Evolutionary conservation across 2,797 vertebrate genomes (phyloP), one percentile per base, ranked within the genome.

Genomic region (Buceros bicornis): DNA sequence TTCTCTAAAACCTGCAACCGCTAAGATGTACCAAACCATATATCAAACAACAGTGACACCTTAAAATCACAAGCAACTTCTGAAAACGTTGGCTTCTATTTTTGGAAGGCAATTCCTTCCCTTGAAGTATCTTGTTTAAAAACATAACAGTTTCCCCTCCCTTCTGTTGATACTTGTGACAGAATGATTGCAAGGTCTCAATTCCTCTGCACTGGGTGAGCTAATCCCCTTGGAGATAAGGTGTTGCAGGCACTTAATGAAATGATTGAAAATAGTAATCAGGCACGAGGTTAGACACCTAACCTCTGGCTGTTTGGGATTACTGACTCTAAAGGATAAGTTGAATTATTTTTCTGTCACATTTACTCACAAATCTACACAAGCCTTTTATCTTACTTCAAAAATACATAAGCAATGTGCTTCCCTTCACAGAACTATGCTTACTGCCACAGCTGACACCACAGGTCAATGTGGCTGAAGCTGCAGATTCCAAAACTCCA

Each of bases 61-160:
- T 85, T 42, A 67, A 89, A 91, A 89, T 77, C 78, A 57, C 40
- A 64, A 47, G 11, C 43, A 74, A 71, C 78, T 95, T 57, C 61
- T 73, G 40, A 74, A 89, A 91, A 65, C 0, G 0, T 6, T 22
- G 16, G 24, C 16, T 78, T 53, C 76, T 89, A 60, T 88, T 88
- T 94, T 56, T 78, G 29, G 89, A 78, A 95, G 47, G 71, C 33
- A 89, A 85, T 82, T 89, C 84, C 48, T 84, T 82, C 8, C 48
- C 74, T 85, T 67, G 35, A 92, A 89, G 53, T 66, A 40, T 33
- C 57, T 82, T 37, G 13, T 76, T 93, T 71, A 80, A 85, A 76
- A 93, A 77, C 85, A 40, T 8, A 40, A 8, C 37, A 25, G 6
- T 11, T 83, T 91, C 80, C 67, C 35, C 50, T 81, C 37, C 20